Base-by-base conservation (phyloP, 2,797 vertebrate genomes). In the Hippoglossus hippoglossus region DNA sequence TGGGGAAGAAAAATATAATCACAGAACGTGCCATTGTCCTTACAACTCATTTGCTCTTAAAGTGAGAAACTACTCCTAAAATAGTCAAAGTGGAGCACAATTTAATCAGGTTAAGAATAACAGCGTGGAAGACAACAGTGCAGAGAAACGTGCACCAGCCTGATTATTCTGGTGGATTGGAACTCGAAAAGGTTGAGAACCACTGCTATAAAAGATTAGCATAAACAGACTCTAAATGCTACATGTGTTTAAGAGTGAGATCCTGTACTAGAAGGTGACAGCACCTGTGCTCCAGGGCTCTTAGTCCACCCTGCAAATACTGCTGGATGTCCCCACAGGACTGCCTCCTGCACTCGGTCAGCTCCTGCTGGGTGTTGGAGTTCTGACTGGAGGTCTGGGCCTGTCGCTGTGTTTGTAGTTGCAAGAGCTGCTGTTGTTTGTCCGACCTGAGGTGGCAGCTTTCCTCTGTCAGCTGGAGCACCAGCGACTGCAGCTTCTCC, bases 281-380 rank as follows among this genome's bases (percentile, higher is more conserved):
- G 3, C 19, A 94, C 92, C 91, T 92, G 59, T 96, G 93, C 79
- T 99, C 96, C 73, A 99, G 90, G 3, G 93, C 92, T 62, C 90
- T 94, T 39, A 96, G 95, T 57, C 94, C 95, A 41, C 93, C 89
- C 0, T 96, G 94, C 80, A 98, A 87, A 34, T 97, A 96, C 76
- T 94, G 96, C 91, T 98, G 96, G 19, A 99, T 92, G 81, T 97
- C 95, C 15, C 81, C 82, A 55, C 89, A 68, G 2, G 96, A 96
- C 22, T 96, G 91, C 78, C 94, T 92, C 13, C 95, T 93, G 84
- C 94, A 95, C 84, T 96, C 92, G 39, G 92, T 94, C 44, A 97
- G 91, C 79, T 96, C 95, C 8, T 94, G 93, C 79, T 92, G 94
- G 12, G 94, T 88, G 63, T 84, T 88, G 10, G 90, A 55, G 10